These are phyloP conservation scores for Tigriopus californicus DNA, from an alignment of 2,888 invertebrate genomes.

Conservation along the genomic window DNA sequence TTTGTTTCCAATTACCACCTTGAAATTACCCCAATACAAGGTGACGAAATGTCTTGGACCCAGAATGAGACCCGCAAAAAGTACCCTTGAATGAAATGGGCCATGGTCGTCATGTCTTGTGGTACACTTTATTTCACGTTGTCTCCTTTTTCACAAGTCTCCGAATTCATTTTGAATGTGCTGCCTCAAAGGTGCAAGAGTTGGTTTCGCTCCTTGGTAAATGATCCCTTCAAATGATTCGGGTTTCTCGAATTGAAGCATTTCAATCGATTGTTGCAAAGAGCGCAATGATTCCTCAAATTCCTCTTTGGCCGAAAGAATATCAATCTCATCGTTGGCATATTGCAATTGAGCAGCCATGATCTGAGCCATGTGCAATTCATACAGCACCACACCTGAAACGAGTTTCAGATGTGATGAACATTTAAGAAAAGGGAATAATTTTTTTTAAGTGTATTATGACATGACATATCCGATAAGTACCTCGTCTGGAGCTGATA, in stretches of 20 bases:
- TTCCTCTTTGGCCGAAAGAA: not conserved
- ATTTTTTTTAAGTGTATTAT: not conserved
- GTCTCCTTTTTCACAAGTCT: too few species aligned
- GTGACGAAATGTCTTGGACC: too few species aligned
- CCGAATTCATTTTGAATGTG: too few species aligned
- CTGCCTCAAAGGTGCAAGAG: not conserved
- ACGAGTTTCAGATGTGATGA: not conserved
- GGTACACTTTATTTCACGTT: too few species aligned
- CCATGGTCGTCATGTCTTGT: too few species aligned
- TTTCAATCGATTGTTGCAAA: not conserved
- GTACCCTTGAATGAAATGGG: too few species aligned
- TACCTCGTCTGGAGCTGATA: constrained; percentile 1
- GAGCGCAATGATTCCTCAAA: not conserved
- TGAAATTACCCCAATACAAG: too few species aligned
- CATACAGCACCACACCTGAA: constrained; percentile 4
- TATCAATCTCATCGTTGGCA: not conserved
- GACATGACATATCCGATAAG: too few species aligned
- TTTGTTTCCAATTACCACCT: too few species aligned
- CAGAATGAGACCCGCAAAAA: too few species aligned
- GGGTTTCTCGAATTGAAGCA: constrained; percentile 1
- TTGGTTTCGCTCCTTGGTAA: not conserved
- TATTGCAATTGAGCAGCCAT: not conserved
- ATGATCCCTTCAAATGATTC: constrained; percentile 6
- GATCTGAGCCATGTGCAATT: constrained; percentile 8
- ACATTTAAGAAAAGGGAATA: not conserved